Evolutionary conservation across 1,140 invertebrate species (phyloP), one percentile per base, ranked within the genome.

Genomic region (Lucilia cuprina): DNA sequence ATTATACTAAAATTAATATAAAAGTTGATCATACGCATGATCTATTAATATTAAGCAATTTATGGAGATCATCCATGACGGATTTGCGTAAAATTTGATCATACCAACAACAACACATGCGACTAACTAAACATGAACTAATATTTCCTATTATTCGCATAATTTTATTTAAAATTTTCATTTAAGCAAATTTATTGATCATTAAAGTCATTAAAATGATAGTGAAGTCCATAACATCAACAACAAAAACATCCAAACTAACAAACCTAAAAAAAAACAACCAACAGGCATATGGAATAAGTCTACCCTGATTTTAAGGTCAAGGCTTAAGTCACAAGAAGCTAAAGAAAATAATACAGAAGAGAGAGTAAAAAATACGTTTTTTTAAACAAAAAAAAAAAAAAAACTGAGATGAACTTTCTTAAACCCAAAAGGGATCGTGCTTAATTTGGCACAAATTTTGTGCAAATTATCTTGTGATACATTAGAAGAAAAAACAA

Each of bases 381-480:
- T 30, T 30, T 30, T 3, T 30, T 30, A 30, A 30, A 3, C 41
- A 41, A 41, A n/a, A n/a, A n/a, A n/a, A n/a, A n/a, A n/a, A n/a
- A n/a, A n/a, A n/a, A 41, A 41, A 10, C 41, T 77, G 50, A 30
- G n/a, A 80, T 49, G 5, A 80, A 49, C 41, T 7, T 50, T 41
- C 41, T 41, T 41, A 41, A 21, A 30, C n/a, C 21, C 75, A 49
- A 47, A 80, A 80, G 77, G 77, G 77, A 80, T 80, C 77, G 77
- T 80, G 77, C n/a, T 50, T 49, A 80, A 80, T 80, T 80, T 80
- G 77, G 77, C 77, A 80, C 41, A 80, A 80, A 80, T 80, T 80
- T 80, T 21, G 8, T 7, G 77, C 41, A 80, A 80, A 80, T 80
- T 80, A 80, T 80, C 9, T 21, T 50, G 25, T 49, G 47, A 21